These are phyloP conservation scores for Malurus alboscapulatus DNA, from an alignment of 2,113 vertebrate species.

Conservation along the genomic window DNA sequence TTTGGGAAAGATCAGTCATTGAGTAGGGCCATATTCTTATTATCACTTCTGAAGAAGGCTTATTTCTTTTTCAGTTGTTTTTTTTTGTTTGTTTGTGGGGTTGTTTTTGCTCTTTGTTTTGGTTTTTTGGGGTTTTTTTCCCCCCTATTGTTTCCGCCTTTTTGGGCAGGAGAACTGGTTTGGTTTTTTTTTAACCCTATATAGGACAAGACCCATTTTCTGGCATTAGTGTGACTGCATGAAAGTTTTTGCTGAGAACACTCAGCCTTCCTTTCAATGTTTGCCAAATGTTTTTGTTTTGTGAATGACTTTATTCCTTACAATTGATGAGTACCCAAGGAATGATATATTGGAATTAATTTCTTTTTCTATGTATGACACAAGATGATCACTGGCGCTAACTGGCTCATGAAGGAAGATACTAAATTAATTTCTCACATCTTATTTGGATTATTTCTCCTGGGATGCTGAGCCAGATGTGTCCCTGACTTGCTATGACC, in stretches of 20 bases:
- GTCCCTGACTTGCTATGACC: background rate
- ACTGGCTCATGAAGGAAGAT: background rate
- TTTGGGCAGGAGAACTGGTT: rapidly evolving
- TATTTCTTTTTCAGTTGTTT: background rate
- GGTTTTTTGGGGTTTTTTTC: too few species aligned
- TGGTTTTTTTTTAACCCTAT: background rate
- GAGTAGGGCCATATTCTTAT: background rate
- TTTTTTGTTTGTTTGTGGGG: background rate
- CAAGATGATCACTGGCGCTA: background rate
- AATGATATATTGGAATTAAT: background rate
- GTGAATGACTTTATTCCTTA: background rate
- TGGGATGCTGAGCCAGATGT: background rate
- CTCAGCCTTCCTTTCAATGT: background rate
- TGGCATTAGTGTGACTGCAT: background rate
- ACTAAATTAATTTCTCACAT: background rate
- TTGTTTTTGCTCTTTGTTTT: background rate
- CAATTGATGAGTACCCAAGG: background rate
- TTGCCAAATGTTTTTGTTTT: background rate
- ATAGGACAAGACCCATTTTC: background rate
- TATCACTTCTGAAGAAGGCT: background rate
- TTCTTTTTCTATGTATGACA: background rate
- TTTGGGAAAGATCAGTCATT: background rate
- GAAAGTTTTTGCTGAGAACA: background rate
- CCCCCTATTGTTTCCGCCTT: background rate
- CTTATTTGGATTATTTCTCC: background rate